phyloP scores from a whole-genome alignment of 1,140 invertebrate genomes.

The Asobara japonica region DNA sequence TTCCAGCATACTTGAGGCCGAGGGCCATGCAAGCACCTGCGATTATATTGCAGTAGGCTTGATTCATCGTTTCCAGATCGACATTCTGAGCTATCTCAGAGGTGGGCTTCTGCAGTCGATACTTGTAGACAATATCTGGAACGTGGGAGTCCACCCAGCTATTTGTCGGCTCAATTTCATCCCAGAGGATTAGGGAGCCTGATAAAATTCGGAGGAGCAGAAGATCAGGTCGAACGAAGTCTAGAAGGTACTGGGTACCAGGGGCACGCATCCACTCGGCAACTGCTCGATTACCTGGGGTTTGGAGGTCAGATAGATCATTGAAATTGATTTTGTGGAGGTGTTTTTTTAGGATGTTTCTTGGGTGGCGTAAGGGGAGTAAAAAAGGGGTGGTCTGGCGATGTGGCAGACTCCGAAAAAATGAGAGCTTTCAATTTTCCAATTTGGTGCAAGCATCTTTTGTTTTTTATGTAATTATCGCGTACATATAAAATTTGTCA shows the following conservation, averaged over 20 bases:
- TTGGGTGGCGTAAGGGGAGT: too few relatives aligned
- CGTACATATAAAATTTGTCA: too few relatives aligned
- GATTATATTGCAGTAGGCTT: conserved; percentile 96
- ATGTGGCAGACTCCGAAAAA: too few relatives aligned
- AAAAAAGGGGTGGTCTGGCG: too few relatives aligned
- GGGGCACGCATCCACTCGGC: conserved; percentile 94
- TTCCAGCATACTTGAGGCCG: conserved; percentile 93
- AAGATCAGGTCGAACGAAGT: conserved; percentile 94
- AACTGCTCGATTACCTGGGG: conserved; percentile 87
- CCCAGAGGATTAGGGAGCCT: conserved; percentile 85
- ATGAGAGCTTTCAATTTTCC: too few relatives aligned
- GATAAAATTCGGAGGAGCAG: conserved; percentile 85
- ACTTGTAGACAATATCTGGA: conserved; percentile 77
- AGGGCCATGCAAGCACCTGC: conserved; percentile 95
- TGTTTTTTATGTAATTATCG: too few relatives aligned
- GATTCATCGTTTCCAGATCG: conserved; percentile 96
- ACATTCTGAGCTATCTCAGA: conserved; percentile 72
- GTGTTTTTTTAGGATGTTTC: too few relatives aligned
- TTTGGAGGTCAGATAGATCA: too few relatives aligned
- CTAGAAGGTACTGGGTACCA: conserved; percentile 88
- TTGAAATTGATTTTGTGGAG: too few relatives aligned
- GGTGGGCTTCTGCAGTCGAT: conserved; percentile 76
- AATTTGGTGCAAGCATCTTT: too few relatives aligned
- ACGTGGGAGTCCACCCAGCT: conserved; percentile 89
- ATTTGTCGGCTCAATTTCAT: conserved; percentile 80